phyloP scores from a whole-genome alignment of 1,140 invertebrate species.

The Euwallacea similis region DNA sequence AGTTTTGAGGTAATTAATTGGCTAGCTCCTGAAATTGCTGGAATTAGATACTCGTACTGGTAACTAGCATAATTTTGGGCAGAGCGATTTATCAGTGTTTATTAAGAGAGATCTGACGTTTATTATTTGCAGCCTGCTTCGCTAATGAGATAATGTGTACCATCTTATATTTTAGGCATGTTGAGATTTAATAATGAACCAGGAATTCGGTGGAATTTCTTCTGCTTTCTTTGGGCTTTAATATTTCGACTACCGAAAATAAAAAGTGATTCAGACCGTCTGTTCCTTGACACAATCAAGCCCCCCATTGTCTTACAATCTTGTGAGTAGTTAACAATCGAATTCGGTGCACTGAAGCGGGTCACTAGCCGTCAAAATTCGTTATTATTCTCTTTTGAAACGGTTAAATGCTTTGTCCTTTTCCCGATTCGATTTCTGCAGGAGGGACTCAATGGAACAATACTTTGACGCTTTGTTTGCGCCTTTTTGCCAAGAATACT shows the following conservation, averaged over 20 bases:
- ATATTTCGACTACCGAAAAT: conserved; percentile 11
- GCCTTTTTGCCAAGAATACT: too few species aligned
- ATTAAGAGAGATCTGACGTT: conserved; percentile 11
- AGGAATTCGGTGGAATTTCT: too few species aligned
- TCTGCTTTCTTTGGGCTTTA: background rate
- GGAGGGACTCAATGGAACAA: conserved; percentile 1
- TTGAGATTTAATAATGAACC: too few species aligned
- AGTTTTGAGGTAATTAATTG: conserved; percentile 23
- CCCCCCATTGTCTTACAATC: conserved; percentile 30
- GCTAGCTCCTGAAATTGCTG: conserved; percentile 10
- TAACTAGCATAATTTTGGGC: conserved; percentile 13
- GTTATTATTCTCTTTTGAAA: conserved; percentile 27
- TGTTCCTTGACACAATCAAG: conserved; percentile 21
- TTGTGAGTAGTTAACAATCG: conserved; percentile 26
- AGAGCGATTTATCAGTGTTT: conserved; percentile 24
- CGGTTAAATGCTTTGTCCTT: background rate
- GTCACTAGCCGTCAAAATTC: conserved; percentile 32
- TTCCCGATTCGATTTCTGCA: background rate
- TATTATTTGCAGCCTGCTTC: conserved; percentile 18
- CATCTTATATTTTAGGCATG: background rate
- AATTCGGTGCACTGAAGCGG: conserved; percentile 26
- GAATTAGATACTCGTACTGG: conserved; percentile 7
- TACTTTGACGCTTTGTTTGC: background rate
- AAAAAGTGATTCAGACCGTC: conserved; percentile 16
- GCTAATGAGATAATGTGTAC: background rate